Evolutionary conservation across 2,113 vertebrate species (phyloP).

Genomic region (Pholis gunnellus): DNA sequence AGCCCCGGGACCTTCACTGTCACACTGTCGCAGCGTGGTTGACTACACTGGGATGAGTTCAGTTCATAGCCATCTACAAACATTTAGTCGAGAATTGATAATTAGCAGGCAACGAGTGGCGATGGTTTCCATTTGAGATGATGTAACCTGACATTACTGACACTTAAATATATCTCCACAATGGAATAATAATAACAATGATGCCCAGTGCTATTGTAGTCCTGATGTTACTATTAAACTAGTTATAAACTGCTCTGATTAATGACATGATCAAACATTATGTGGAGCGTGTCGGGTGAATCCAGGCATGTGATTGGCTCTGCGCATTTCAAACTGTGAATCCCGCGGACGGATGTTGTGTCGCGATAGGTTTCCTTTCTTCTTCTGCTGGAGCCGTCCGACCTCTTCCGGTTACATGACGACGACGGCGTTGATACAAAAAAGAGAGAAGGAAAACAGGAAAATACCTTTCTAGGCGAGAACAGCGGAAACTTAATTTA

Average conservation of each 20-base stretch:
- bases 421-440: constrained; percentile 76
- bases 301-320: constrained; percentile 65
- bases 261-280: too few relatives aligned
- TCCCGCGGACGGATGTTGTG: constrained; percentile 68
- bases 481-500: constrained; percentile 64
- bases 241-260: background rate
- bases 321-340: constrained; percentile 62
- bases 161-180: background rate
- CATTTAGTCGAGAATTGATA: background rate
- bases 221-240: background rate
- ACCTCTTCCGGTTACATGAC: constrained; percentile 84
- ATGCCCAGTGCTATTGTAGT: too few relatives aligned
- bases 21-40: background rate
- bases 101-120: background rate
- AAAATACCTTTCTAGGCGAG: constrained; percentile 72
- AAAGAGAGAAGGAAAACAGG: constrained; percentile 80
- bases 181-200: background rate
- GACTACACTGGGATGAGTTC: background rate
- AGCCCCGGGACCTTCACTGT: background rate
- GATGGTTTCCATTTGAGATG: background rate
- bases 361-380: constrained; percentile 75
- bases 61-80: background rate
- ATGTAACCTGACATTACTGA: background rate
- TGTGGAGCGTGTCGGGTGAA: background rate
- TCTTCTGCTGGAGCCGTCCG: constrained; percentile 74